These are phyloP conservation scores for Centrocercus urophasianus DNA, from an alignment of 2,113 vertebrate genomes.

Conservation along the genomic window DNA sequence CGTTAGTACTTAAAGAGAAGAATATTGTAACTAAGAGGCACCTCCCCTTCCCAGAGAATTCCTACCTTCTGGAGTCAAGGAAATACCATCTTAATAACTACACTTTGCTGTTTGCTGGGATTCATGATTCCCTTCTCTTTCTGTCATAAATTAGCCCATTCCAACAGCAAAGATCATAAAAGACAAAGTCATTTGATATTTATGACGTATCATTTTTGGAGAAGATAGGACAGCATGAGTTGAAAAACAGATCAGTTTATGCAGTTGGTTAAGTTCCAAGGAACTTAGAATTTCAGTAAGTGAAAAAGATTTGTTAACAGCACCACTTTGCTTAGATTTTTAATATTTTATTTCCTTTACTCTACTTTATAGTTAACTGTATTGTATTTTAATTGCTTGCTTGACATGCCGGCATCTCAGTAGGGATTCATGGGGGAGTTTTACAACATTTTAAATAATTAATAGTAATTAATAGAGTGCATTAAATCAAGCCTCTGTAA, in stretches of 20 bases:
- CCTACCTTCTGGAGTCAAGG: not conserved
- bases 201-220: not conserved
- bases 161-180: not conserved
- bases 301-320: not conserved
- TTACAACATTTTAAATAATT: conserved; percentile 60
- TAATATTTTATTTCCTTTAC: conserved; percentile 49
- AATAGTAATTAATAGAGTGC: conserved; percentile 56
- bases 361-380: conserved; percentile 39
- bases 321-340: conserved; percentile 17
- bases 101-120: not conserved
- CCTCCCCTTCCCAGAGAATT: not conserved
- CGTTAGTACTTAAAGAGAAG: not conserved
- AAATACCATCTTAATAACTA: not conserved
- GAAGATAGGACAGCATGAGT: not conserved
- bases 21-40: not conserved
- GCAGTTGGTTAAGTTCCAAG: not conserved
- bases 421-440: not conserved
- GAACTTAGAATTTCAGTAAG: not conserved
- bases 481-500: conserved; percentile 30
- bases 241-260: not conserved
- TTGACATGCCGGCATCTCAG: not conserved
- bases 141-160: not conserved
- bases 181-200: not conserved
- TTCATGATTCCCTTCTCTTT: not conserved
- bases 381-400: conserved; percentile 48